Evolutionary conservation across 1,140 invertebrate species (phyloP).

Genomic region (Drosophila mayri): DNA sequence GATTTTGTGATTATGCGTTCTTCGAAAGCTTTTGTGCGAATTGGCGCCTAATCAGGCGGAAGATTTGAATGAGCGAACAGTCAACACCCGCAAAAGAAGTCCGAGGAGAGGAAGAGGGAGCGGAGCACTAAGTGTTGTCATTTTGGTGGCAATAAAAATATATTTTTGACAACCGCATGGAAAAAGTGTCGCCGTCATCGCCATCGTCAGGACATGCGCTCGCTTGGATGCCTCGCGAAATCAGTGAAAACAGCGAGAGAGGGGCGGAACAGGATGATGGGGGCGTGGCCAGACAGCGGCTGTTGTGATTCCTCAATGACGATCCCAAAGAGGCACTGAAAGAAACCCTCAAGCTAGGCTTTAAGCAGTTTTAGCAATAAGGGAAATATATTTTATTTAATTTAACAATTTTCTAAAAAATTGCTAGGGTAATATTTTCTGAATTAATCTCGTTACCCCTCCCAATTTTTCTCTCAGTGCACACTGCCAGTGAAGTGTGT

Average conservation of each 20-base stretch:
- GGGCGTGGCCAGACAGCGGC: conserved; percentile 70
- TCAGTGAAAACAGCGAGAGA: neutral
- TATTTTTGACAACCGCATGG: conserved; percentile 80
- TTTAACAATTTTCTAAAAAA: no score
- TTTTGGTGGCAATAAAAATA: conserved; percentile 83
- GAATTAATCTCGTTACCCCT: no score
- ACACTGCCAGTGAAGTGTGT: conserved; percentile 35
- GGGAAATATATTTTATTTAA: neutral
- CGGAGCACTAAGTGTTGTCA: conserved; percentile 71
- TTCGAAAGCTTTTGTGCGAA: conserved; percentile 66
- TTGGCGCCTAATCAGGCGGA: conserved; percentile 84
- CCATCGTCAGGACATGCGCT: conserved; percentile 56
- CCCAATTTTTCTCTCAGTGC: conserved; percentile 9
- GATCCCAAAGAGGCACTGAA: conserved; percentile 8
- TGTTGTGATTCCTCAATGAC: conserved; percentile 65
- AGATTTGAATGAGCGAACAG: conserved; percentile 81
- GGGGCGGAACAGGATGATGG: conserved; percentile 20
- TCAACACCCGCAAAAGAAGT: conserved; percentile 54
- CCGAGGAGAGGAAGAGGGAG: neutral
- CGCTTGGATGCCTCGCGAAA: conserved; percentile 33
- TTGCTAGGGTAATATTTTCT: neutral
- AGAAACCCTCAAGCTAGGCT: neutral
- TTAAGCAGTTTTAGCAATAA: neutral
- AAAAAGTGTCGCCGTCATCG: conserved; percentile 57
- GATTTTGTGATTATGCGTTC: conserved; percentile 18